phyloP scores from a whole-genome alignment of 2,888 invertebrate species.

The Tetheella fluctuosa region DNA sequence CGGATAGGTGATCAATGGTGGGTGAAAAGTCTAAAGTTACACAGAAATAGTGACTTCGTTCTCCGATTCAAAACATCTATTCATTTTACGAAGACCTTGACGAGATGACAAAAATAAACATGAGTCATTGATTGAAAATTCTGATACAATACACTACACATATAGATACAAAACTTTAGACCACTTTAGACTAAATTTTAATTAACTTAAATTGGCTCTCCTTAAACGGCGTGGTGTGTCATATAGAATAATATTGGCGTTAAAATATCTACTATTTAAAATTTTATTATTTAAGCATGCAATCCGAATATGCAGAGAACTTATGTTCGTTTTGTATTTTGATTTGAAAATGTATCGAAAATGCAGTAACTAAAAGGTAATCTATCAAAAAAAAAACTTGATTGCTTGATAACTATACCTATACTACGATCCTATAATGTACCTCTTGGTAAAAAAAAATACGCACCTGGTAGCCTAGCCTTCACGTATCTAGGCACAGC shows the following conservation, averaged over 20 bases:
- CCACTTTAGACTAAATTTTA: no score
- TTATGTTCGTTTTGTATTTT: no score
- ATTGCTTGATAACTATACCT: no score
- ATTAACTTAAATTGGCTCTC: neutral
- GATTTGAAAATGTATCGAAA: no score
- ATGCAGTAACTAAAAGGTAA: no score
- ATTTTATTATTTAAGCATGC: no score
- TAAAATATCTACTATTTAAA: neutral
- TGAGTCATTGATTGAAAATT: slow-evolving; percentile 36
- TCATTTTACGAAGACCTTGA: slow-evolving; percentile 33
- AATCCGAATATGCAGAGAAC: no score
- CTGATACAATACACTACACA: slow-evolving; percentile 15
- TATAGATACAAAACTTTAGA: slow-evolving; percentile 29
- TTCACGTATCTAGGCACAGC: slow-evolving; percentile 87
- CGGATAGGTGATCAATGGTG: neutral
- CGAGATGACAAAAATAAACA: slow-evolving; percentile 37
- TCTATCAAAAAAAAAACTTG: no score
- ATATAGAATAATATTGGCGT: neutral
- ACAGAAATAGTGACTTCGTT: neutral
- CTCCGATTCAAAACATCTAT: neutral
- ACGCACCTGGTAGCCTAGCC: slow-evolving; percentile 85
- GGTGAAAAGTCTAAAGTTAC: neutral
- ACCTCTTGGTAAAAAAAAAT: no score
- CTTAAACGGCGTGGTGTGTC: neutral
- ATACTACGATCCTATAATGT: no score